Base-by-base conservation (phyloP, 2,113 vertebrate genomes). In the Herpailurus yagouaroundi region DNA sequence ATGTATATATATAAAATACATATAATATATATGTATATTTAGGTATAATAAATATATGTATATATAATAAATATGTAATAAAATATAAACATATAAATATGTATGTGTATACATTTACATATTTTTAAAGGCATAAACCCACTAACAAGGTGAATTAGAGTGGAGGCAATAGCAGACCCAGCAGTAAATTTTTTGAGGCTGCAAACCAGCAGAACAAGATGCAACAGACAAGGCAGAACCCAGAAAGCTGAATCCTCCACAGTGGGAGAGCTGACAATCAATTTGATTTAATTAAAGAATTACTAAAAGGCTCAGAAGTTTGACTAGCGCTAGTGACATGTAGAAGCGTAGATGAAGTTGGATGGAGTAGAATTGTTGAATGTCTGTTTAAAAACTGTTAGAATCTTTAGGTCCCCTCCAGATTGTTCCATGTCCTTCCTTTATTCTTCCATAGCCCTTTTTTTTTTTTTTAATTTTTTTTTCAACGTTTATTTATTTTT, bases 261-360 rank as follows among this genome's bases (percentile, higher is more conserved):
- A 60, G 60, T 82, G 23, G 69, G 48, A 95, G 10, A 5, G 64
- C 33, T 1, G 23, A 74, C 29, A 29, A 93, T 85, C 69, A 84
- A n/a, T 97, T 63, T 18, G 0, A 76, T 94, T 97, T 96, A 77
- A 94, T 83, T 92, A 76, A 76, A 92, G 69, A 91, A 87, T 90
- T 95, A 76, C 41, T 83, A 79, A 96, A 89, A 95, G 74, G 21
- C 29, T 71, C 38, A 93, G 74, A 57, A 60, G 31, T 71, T 76
- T 90, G 96, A 50, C 57, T 74, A 15, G 4, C 31, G 14, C 55
- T 38, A 66, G 41, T 57, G 81, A 90, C 16, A 23, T 80, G 18
- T 21, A 85, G 66, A 64, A 80, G 19, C 84, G n/a, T 15, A 92
- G 48, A n/a, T 94, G 88, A 77, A 80, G 23, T 11, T 60, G 33